Evolutionary conservation across 2,113 vertebrate genomes (phyloP), one percentile per base, ranked within the genome.

Genomic region (Calonectris borealis): DNA sequence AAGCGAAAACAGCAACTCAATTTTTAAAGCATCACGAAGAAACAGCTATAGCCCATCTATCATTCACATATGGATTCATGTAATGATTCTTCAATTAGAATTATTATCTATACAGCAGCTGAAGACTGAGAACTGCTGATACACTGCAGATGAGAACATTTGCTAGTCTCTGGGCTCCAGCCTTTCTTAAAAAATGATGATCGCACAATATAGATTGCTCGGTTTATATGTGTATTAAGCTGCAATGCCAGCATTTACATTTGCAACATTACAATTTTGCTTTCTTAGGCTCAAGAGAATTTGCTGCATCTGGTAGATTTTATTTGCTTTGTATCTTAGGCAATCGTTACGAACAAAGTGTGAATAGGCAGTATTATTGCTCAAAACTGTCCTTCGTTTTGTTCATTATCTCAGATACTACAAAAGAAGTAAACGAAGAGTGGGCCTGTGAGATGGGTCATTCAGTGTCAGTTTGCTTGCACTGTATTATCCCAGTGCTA

Each of bases 21-120:
- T 93, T 92, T 95, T 96, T 92, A 94, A 93, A 83, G 91, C 73
- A 61, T 71, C 83, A 70, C 13, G 69, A 96, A 91, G 84, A 90
- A 96, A 97, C 83, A 78, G 75, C 65, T 97, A 24, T 25, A 84
- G 87, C 73, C 55, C 89, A 97, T 93, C 96, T 96, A 97, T 97
- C 96, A 97, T 83, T 96, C 96, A 93, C 95, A 94, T 93, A 95
- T 86, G 97, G 95, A 94, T 95, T 95, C 94, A 93, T 93, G 95
- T 96, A 96, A 98, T 97, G 97, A 98, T 97, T 97, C 98, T 98
- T 98, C 97, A 97, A 97, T 98, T 98, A 98, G 96, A 97, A 97
- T 96, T 97, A 98, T 97, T 97, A 98, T 97, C 97, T 95, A 88
- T 96, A 98, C 88, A 96, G 97, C 97, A 97, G 94, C 93, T 94